Conservation (phyloP, 2,888 invertebrate genomes). For the Andrena hattorfiana region DNA sequence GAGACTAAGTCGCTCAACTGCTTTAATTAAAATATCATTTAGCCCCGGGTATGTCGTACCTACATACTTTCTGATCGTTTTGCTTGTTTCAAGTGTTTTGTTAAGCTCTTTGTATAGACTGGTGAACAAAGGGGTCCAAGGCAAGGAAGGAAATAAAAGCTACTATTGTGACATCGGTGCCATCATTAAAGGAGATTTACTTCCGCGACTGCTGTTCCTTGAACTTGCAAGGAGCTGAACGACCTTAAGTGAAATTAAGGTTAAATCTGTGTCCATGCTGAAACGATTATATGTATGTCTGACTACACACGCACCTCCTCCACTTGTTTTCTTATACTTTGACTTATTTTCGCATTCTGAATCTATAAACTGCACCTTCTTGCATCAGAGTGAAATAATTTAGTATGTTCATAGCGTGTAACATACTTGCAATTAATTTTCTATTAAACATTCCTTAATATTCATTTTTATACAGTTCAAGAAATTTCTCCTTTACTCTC, state of each 20-base stretch:
- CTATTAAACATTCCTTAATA: too few relatives aligned
- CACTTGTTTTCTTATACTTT: not conserved
- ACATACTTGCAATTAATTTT: too few relatives aligned
- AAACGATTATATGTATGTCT: not conserved
- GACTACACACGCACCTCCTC: not conserved
- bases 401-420: too few relatives aligned
- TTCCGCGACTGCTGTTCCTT: not conserved
- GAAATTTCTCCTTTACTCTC: too few relatives aligned
- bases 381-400: too few relatives aligned
- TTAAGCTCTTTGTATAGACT: not conserved
- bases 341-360: not conserved
- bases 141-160: constrained; percentile 20
- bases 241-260: not conserved
- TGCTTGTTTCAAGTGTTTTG: constrained; percentile 28
- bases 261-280: too few relatives aligned
- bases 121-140: constrained; percentile 21
- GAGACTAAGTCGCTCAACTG: constrained; percentile 3
- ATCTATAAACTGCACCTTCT: too few relatives aligned
- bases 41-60: constrained; percentile 23
- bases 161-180: constrained; percentile 4
- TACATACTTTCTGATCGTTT: constrained; percentile 22
- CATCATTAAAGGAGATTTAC: not conserved
- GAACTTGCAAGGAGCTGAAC: not conserved
- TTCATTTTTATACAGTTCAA: too few relatives aligned
- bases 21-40: constrained; percentile 49